phyloP scores from a whole-genome alignment of 2,113 vertebrate genomes.

The Cnemophilus loriae region DNA sequence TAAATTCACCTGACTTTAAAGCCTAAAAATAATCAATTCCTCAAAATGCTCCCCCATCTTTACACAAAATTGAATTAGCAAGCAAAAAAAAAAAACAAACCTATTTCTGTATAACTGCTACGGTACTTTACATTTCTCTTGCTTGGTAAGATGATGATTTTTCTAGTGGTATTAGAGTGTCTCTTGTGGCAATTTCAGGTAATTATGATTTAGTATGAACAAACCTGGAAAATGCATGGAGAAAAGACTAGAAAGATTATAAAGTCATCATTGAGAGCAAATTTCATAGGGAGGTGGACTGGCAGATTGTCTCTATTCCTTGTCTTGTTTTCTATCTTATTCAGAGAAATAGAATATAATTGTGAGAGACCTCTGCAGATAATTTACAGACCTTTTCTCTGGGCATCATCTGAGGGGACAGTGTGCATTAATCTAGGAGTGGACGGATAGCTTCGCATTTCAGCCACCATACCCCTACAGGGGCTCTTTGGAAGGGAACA shows the following conservation, averaged over 20 bases:
- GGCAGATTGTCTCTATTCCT: background rate
- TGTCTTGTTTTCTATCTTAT: background rate
- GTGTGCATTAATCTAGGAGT: background rate
- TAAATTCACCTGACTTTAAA: background rate
- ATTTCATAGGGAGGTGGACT: background rate
- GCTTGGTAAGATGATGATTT: background rate
- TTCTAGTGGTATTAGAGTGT: slow-evolving; percentile 57
- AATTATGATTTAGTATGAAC: slow-evolving; percentile 23
- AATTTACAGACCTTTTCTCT: background rate
- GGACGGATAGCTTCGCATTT: background rate
- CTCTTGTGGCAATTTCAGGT: slow-evolving; percentile 53
- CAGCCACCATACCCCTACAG: background rate
- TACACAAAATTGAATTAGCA: background rate
- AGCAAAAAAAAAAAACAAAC: background rate
- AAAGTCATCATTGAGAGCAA: background rate
- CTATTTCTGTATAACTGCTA: background rate
- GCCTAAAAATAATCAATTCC: background rate
- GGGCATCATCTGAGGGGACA: background rate
- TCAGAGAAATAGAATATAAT: background rate
- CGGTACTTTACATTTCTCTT: background rate
- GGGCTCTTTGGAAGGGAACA: background rate
- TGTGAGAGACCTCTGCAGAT: background rate
- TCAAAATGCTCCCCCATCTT: background rate
- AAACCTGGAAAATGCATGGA: background rate
- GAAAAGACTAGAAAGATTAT: background rate